Percentiles rank a stretch among this genome's conserved stretches.
Evolutionary conservation across 1,140 invertebrate species (phyloP).

Genomic region (Arion vulgaris): DNA sequence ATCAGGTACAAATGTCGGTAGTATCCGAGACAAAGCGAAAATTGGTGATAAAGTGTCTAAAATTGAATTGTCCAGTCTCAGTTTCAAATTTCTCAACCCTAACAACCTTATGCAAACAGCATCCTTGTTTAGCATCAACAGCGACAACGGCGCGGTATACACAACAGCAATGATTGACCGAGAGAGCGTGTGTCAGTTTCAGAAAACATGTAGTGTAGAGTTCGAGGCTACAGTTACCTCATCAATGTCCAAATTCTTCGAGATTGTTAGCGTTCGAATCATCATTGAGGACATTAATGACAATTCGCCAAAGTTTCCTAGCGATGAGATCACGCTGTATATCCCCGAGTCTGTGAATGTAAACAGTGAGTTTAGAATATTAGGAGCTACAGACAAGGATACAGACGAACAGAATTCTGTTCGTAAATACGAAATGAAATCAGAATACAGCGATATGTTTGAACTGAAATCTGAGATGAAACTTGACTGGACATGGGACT

Average conservation of each 20-base stretch:
- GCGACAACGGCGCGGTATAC: slow-evolving; percentile 56
- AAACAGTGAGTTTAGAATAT: slow-evolving; percentile 80
- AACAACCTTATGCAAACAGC: slow-evolving; percentile 38
- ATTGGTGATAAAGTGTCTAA: slow-evolving; percentile 31
- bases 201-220: slow-evolving; percentile 48
- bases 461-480: slow-evolving; percentile 56
- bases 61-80: slow-evolving; percentile 31
- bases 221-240: slow-evolving; percentile 58
- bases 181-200: slow-evolving; percentile 56
- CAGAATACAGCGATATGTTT: slow-evolving; percentile 54
- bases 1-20: slow-evolving; percentile 45
- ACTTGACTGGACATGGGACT: slow-evolving; percentile 56
- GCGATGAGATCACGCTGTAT: slow-evolving; percentile 47
- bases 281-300: slow-evolving; percentile 87
- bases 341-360: slow-evolving; percentile 71
- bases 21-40: slow-evolving; percentile 35
- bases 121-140: slow-evolving; percentile 55
- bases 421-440: slow-evolving; percentile 58
- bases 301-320: slow-evolving; percentile 87
- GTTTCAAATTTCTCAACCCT: slow-evolving; percentile 46
- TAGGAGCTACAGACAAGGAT: slow-evolving; percentile 60
- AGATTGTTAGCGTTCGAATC: slow-evolving; percentile 60
- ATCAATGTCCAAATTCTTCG: slow-evolving; percentile 47
- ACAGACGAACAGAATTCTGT: slow-evolving; percentile 76
- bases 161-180: slow-evolving; percentile 60